Evolutionary conservation across 1,140 invertebrate genomes (phyloP), one percentile per base, ranked within the genome.

Genomic region (Drosophila sproati): DNA sequence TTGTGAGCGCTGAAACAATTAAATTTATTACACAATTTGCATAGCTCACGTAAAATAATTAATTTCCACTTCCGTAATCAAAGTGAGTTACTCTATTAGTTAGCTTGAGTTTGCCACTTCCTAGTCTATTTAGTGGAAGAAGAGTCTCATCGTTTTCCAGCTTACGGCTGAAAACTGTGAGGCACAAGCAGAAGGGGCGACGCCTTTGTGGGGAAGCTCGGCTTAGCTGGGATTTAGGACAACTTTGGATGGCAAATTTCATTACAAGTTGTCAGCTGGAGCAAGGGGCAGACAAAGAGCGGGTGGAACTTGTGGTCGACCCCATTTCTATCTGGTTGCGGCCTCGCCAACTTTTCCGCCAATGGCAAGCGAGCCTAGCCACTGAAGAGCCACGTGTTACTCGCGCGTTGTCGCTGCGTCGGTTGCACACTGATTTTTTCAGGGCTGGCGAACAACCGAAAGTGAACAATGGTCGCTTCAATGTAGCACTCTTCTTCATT

Each of bases 61-160:
- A 88, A 88, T 87, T 87, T 87, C 55, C 83, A 50, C 77, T 80
- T 82, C 73, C 79, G 81, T 77, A 79, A 77, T 75, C 79, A 87
- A 82, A 82, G 61, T 71, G 52, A 70, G 73, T 63, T 75, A 51
- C 66, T 62, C 59, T 45, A 50, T 74, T 74, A 70, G 72, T 70
- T 74, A 62, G 72, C 35, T 39, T 5, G 55, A 73, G 47, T 67
- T 68, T 34, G 1, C 41, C 5, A 20, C 10, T 31, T 29, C 10
- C 57, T 10, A 8, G 31, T 34, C 45, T 32, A 32, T 10, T 29
- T 67, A n/a, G 32, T 32, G 29, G 55, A 43, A 12, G 56, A 5
- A 10, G 39, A 12, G 29, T 10, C 10, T 37, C 55, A 12, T n/a
- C 32, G 7, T 48, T 45, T 34, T 51, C n/a, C 32, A 39, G 67